Evolutionary conservation across 2,797 vertebrate species (phyloP).

Genomic region (Anomalospiza imberbis): DNA sequence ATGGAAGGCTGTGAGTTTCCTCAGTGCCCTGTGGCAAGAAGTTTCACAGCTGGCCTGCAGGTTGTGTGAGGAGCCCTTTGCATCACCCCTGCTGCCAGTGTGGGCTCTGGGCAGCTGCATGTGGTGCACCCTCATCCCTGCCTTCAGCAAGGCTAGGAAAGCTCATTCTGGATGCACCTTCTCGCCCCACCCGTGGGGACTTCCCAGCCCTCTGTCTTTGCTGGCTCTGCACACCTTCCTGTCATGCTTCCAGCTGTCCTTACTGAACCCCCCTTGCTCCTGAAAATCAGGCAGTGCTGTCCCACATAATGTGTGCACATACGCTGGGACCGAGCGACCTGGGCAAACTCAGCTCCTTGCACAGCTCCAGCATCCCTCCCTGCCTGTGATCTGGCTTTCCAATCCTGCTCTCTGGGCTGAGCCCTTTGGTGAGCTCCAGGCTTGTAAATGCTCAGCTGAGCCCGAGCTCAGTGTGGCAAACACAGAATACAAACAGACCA

Average conservation of each 20-base stretch:
- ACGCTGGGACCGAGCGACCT: rapidly evolving
- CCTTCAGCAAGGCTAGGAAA: not conserved
- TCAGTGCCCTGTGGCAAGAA: not conserved
- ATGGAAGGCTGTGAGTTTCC: not conserved
- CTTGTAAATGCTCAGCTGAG: not conserved
- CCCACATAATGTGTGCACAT: not conserved
- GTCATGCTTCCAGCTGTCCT: not conserved
- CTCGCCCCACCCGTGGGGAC: rapidly evolving
- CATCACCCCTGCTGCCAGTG: not conserved
- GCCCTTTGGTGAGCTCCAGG: not conserved
- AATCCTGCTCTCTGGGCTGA: not conserved
- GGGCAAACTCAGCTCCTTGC: not conserved
- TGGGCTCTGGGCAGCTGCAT: not conserved
- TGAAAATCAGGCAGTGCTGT: not conserved
- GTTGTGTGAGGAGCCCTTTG: not conserved
- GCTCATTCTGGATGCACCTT: not conserved
- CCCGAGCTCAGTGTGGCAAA: not conserved
- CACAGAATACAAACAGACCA: not conserved
- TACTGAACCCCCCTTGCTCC: rapidly evolving
- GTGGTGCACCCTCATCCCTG: not conserved
- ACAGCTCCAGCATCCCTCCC: not conserved
- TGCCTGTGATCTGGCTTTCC: rapidly evolving
- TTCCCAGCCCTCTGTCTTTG: not conserved
- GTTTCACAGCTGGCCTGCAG: not conserved
- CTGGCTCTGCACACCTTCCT: not conserved